A percentile compares a stretch with the other conserved stretches of the same genome.
Conservation (phyloP, 92 coral and sea anemone genomes). For the Plumapathes pennacea region DNA sequence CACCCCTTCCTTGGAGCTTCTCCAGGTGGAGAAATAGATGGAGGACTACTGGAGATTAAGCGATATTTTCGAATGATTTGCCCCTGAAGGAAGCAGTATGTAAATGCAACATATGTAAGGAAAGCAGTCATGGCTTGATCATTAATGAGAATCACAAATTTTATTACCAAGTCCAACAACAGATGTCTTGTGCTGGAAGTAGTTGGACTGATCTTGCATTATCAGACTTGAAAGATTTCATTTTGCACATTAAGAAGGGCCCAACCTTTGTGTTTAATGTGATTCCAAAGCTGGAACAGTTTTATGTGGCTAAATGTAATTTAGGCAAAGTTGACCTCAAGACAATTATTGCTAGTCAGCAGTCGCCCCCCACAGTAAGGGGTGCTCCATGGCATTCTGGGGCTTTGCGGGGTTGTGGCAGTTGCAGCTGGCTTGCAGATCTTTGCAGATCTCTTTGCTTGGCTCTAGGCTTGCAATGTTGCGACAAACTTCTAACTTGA, state of each 20-base stretch:
- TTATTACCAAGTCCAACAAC: constrained; percentile 61
- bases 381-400: too few species aligned
- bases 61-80: constrained; percentile 47
- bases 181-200: constrained; percentile 55
- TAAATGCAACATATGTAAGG: constrained; percentile 45
- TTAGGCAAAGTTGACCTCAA: too few species aligned
- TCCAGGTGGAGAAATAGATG: constrained; percentile 66
- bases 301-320: too few species aligned
- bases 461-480: too few species aligned
- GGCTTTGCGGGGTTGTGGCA: too few species aligned
- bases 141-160: constrained; percentile 55
- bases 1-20: constrained; percentile 56
- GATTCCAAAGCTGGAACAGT: constrained; percentile 57
- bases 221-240: constrained; percentile 44
- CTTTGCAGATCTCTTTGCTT: too few species aligned
- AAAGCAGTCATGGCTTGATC: constrained; percentile 42
- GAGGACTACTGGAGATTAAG: constrained; percentile 65
- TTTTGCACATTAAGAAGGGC: constrained; percentile 47
- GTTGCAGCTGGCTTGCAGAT: too few species aligned
- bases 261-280: constrained; percentile 23
- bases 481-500: too few species aligned
- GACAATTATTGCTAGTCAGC: too few species aligned
- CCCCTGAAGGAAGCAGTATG: constrained; percentile 47
- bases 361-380: too few species aligned
- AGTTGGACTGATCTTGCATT: constrained; percentile 67